A percentile compares a stretch with the other conserved stretches of the same genome.
Conservation (phyloP, 2,113 vertebrate species). For the Ondatra zibethicus region DNA sequence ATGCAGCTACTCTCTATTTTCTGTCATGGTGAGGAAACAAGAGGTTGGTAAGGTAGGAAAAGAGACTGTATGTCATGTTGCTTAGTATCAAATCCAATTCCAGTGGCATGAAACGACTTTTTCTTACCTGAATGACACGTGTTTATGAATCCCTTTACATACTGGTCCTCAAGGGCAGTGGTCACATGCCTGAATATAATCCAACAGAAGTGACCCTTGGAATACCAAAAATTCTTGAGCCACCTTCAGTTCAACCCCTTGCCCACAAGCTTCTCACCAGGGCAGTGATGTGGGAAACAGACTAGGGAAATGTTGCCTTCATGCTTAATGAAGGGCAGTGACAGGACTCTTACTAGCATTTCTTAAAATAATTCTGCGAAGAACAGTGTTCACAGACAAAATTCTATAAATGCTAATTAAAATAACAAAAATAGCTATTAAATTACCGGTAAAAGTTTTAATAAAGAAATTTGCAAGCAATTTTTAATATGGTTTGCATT, state of each 20-base stretch:
- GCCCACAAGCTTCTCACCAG: neutral
- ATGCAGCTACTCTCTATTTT: neutral
- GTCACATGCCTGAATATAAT: neutral
- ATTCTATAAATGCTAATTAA: neutral
- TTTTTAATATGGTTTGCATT: neutral
- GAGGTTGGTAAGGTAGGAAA: neutral
- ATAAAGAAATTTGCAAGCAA: neutral
- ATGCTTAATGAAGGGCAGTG: neutral
- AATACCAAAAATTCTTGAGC: neutral
- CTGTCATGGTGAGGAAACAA: neutral
- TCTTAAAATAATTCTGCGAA: neutral
- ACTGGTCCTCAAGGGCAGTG: rapidly evolving
- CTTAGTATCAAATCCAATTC: neutral
- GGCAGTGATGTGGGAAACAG: neutral
- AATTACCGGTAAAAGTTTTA: neutral
- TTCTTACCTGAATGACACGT: neutral
- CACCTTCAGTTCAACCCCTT: neutral
- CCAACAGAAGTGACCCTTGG: neutral
- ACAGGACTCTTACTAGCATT: neutral
- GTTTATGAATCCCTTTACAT: neutral
- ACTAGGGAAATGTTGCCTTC: neutral
- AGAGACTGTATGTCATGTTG: neutral
- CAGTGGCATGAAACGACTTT: neutral
- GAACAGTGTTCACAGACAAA: neutral
- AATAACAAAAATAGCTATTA: neutral